These are phyloP conservation scores for Cephonodes hylas DNA, from an alignment of 2,888 invertebrate species.

Conservation along the genomic window DNA sequence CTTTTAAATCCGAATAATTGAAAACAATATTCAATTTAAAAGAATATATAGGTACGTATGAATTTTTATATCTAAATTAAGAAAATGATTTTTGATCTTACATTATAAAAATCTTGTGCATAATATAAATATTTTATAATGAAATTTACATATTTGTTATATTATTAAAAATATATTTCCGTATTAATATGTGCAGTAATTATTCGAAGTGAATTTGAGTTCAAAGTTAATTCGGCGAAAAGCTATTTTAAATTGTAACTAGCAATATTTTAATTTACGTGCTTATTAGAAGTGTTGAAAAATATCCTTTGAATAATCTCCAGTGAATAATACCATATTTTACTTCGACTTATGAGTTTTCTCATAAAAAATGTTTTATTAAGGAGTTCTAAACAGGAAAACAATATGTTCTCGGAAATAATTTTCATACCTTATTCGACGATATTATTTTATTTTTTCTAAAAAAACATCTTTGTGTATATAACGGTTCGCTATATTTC, in stretches of 20 bases:
- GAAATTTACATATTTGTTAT: neutral
- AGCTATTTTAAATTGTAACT: neutral
- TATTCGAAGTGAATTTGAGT: neutral
- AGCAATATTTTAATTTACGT: neutral
- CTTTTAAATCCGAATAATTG: too few relatives aligned
- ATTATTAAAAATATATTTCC: neutral
- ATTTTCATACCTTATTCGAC: too few relatives aligned
- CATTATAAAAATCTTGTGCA: neutral
- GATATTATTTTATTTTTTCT: too few relatives aligned
- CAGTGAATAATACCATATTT: neutral
- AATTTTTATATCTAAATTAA: neutral
- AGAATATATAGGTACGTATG: too few relatives aligned
- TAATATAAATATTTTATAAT: neutral
- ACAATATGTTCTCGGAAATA: too few relatives aligned
- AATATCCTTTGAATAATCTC: neutral
- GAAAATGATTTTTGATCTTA: neutral
- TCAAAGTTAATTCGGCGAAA: neutral
- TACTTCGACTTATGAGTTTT: too few relatives aligned
- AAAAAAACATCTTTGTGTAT: too few relatives aligned
- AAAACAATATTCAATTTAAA: too few relatives aligned
- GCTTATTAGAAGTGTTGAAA: neutral
- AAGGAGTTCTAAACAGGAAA: too few relatives aligned
- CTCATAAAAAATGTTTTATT: too few relatives aligned
- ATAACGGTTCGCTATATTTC: too few relatives aligned
- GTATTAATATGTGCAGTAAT: neutral